Percentiles rank a stretch among this genome's conserved stretches.
Evolutionary conservation across 2,113 vertebrate species (phyloP).

Genomic region (Circaetus gallicus): DNA sequence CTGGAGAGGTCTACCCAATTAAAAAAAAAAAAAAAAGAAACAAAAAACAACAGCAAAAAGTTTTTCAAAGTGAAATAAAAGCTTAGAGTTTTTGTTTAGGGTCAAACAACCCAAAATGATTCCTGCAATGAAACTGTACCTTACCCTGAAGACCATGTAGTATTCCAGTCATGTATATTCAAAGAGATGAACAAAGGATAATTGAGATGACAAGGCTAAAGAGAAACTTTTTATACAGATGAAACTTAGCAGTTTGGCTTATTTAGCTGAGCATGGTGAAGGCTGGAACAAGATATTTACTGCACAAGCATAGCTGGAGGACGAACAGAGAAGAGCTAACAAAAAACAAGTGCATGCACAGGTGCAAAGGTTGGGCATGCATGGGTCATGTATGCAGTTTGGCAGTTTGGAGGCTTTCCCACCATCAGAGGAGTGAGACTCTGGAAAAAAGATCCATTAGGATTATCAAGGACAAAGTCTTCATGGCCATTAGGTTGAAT

Average conservation of each 20-base stretch:
- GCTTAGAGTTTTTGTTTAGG: background rate
- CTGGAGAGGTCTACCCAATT: background rate
- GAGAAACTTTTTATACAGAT: background rate
- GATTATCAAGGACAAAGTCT: background rate
- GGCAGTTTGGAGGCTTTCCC: background rate
- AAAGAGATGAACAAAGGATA: background rate
- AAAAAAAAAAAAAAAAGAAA: no score
- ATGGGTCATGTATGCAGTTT: background rate
- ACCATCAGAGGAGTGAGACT: background rate
- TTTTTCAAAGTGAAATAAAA: background rate
- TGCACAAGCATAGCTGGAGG: background rate
- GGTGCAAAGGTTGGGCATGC: background rate
- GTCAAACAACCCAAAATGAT: background rate
- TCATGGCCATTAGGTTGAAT: background rate
- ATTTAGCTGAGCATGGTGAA: background rate
- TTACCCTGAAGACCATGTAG: background rate
- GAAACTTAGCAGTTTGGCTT: background rate
- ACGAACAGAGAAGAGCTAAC: background rate
- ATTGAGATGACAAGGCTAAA: background rate
- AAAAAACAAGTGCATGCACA: background rate
- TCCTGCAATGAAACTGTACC: background rate
- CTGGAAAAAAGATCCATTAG: background rate
- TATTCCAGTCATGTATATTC: background rate
- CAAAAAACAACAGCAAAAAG: background rate
- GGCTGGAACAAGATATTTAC: background rate